Evolutionary conservation across 2,888 invertebrate species (phyloP), one percentile per base, ranked within the genome.

Genomic region (Drosophila kokeensis): DNA sequence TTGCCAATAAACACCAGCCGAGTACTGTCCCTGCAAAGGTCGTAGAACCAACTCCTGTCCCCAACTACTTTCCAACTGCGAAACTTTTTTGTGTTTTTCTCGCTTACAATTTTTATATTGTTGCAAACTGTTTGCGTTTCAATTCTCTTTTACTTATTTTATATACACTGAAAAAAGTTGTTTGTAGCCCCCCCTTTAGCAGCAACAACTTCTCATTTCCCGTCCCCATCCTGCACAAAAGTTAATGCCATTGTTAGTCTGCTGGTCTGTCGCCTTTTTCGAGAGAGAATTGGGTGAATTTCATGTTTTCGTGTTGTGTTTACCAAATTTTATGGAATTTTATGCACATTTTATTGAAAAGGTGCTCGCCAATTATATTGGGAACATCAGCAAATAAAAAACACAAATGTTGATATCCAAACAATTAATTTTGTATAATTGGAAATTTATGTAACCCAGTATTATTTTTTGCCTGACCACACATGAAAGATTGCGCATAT

Each of bases 61-160:
- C 15, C 2, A 18, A 2, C 32, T 38, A 42, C n/a, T 58, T 49
- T 27, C 53, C 61, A 50, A 27, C 30, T 30, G 55, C 45, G 59
- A 38, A 42, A 45, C 49, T 73, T 63, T 62, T 63, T 27, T n/a
- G 59, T 59, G 63, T 59, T 69, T 59, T 62, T 57, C 87, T 78
- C 69, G 73, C 57, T 82, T 72, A 79, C 84, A 81, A 79, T 85
- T 85, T 85, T 85, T 89, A 89, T 85, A 80, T 84, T 84, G 87
- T 87, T 82, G 88, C 82, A 80, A 85, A 85, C 87, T 89, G 85
- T 85, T 85, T 85, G 82, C 85, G 82, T 89, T 89, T 78, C 87
- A 84, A 74, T 85, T 89, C 85, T 78, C 73, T 89, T 85, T 77
- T 85, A 84, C 89, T 85, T 85, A 78, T 89, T 89, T 82, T 79